These are phyloP conservation scores for Dasyornis broadbenti DNA, from an alignment of 2,113 vertebrate genomes.

Conservation along the genomic window DNA sequence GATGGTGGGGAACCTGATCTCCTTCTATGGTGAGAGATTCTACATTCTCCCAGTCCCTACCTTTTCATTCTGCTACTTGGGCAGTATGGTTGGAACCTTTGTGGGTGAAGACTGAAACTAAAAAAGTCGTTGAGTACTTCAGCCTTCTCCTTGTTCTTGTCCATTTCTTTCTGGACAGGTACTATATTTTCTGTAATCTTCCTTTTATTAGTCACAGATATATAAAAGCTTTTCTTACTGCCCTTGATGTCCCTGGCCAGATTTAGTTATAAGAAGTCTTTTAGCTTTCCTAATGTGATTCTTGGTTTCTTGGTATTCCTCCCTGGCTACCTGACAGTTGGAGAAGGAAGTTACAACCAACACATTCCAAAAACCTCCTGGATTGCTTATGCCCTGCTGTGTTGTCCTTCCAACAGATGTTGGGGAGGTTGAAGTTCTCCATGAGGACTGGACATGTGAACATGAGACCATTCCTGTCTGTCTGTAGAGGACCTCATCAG, in stretches of 20 bases:
- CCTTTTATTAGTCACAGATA: background rate
- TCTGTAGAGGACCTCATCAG: background rate
- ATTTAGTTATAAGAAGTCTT: background rate
- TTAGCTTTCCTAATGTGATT: background rate
- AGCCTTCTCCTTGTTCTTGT: background rate
- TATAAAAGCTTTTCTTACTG: background rate
- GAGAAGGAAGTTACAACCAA: background rate
- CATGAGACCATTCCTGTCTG: background rate
- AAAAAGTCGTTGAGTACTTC: background rate
- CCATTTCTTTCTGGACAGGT: background rate
- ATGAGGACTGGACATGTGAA: background rate
- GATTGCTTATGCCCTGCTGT: background rate
- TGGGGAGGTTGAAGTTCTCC: background rate
- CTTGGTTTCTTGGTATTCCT: background rate
- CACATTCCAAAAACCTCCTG: background rate
- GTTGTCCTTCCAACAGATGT: background rate
- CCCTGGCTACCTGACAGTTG: background rate
- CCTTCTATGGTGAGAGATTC: background rate
- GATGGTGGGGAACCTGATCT: background rate
- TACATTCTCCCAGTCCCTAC: background rate
- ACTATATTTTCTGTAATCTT: background rate
- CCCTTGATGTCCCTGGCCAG: background rate
- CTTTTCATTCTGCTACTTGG: background rate
- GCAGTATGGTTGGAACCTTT: background rate
- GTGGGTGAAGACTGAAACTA: background rate